Evolutionary conservation across 1,140 invertebrate species (phyloP), one percentile per base, ranked within the genome.

Genomic region (Heliconius nattereri): DNA sequence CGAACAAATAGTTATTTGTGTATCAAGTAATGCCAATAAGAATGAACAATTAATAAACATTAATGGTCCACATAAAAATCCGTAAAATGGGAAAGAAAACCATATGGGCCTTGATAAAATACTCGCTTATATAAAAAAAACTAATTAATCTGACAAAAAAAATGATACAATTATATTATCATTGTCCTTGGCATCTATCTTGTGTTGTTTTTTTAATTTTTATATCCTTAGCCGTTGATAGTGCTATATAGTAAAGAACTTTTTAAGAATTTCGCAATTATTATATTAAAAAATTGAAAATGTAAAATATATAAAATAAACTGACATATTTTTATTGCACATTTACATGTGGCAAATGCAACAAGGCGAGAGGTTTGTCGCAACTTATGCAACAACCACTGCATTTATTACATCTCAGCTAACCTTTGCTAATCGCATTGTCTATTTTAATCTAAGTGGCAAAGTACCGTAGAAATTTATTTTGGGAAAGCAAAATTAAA

Each of bases 391-490:
- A 91, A 93, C 76, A 60, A 75, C 71, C 84, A 76, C 82, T 88
- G 87, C 89, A 91, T 90, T 90, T 88, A 89, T 89, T 91, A 88
- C 90, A 86, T 83, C 84, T 79, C 89, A 85, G 87, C 84, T 89
- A 92, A 90, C 91, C 90, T 92, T 92, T 91, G 79, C 85, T 83
- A 83, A 88, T 84, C 83, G 83, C 80, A 83, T 83, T 85, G 85
- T 89, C 89, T 89, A 81, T 78, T 70, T 73, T 70, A 73, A 75
- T 76, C 72, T 49, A 71, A 78, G 74, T 37, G 29, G 37, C 13
- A 35, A 37, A 72, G 35, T n/a, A 72, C 29, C 23, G 2, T 2
- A 26, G 8, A 8, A 29, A 26, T 13, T 66, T 66, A 29, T 66
- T 60, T 60, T 66, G 26, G 3, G 16, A 66, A 66, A 26, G 9